These are phyloP conservation scores for Epinotia bilunana DNA, from an alignment of 2,888 invertebrate genomes.

Conservation along the genomic window DNA sequence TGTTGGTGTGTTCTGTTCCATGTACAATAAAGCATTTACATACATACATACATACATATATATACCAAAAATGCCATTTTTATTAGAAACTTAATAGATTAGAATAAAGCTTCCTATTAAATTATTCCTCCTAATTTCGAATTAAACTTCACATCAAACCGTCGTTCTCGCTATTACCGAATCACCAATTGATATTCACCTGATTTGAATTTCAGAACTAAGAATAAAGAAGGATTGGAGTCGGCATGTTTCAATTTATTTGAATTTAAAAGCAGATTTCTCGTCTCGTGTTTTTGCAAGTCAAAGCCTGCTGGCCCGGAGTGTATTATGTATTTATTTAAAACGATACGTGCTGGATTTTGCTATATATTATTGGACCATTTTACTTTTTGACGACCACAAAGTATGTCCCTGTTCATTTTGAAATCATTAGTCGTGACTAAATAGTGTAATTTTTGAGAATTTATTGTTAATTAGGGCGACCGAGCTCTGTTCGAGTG, in stretches of 20 bases:
- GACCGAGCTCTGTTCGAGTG: no score
- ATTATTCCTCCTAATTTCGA: neutral
- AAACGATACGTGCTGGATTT: slow-evolving; percentile 2
- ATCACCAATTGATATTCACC: slow-evolving; percentile 7
- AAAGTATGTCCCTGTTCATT: no score
- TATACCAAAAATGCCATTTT: no score
- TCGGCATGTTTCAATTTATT: slow-evolving; percentile 7
- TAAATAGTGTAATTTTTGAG: no score
- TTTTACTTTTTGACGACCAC: no score
- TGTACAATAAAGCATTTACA: no score
- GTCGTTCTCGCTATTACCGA: neutral
- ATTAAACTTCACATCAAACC: slow-evolving; percentile 5
- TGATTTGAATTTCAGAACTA: slow-evolving; percentile 25
- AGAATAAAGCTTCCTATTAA: neutral
- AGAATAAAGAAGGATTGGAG: slow-evolving; percentile 16
- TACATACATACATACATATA: no score
- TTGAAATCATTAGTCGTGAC: no score
- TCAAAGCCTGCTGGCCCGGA: slow-evolving; percentile 33
- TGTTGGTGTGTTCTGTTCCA: no score
- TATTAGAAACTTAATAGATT: no score
- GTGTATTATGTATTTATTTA: slow-evolving; percentile 30
- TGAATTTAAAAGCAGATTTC: slow-evolving; percentile 39
- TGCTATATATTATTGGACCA: slow-evolving; percentile 4
- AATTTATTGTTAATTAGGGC: no score
- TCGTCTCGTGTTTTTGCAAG: slow-evolving; percentile 36